A percentile compares a stretch with the other conserved stretches of the same genome.
Conservation (phyloP, 2,888 invertebrate species). For the Pycnomerus fuliginosus region DNA sequence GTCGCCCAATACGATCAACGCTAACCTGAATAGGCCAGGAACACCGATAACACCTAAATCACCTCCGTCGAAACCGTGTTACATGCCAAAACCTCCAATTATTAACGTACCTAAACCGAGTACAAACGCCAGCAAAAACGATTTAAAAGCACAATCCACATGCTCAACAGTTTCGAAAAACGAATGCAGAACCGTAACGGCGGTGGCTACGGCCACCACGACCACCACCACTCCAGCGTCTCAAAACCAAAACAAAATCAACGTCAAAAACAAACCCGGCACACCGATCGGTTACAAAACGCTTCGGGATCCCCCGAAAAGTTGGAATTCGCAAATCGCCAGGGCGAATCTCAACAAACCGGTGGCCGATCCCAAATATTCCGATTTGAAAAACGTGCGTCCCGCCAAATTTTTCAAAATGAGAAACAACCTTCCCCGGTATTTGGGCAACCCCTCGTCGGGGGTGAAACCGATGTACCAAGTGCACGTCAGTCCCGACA, state of each 20-base stretch:
- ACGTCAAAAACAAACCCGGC: conserved; percentile 18
- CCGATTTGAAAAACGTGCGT: conserved; percentile 44
- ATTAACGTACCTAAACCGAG: conserved; percentile 44
- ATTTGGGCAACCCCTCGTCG: conserved; percentile 59
- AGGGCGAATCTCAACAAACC: conserved; percentile 51
- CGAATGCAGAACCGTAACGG: neutral
- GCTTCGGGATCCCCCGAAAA: conserved; percentile 59
- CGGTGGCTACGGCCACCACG: neutral
- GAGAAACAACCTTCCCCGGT: conserved; percentile 58
- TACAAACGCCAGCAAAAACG: conserved; percentile 18
- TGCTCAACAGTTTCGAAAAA: neutral
- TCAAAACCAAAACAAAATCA: neutral
- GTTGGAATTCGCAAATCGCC: conserved; percentile 62
- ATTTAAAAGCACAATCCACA: conserved; percentile 1
- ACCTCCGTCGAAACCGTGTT: conserved; percentile 38
- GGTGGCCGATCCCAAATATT: conserved; percentile 27
- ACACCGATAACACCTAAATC: conserved; percentile 22
- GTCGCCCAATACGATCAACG: conserved; percentile 22
- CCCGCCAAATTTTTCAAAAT: conserved; percentile 62
- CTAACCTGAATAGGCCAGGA: conserved; percentile 14
- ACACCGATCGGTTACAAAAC: conserved; percentile 59
- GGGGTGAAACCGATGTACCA: conserved; percentile 63
- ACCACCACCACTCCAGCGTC: neutral
- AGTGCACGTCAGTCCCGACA: conserved; percentile 49
- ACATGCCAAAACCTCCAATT: conserved; percentile 43